Evolutionary conservation across 92 coral and sea anemone species (phyloP), one percentile per base, ranked within the genome.

Genomic region (Phenganax subtilis): DNA sequence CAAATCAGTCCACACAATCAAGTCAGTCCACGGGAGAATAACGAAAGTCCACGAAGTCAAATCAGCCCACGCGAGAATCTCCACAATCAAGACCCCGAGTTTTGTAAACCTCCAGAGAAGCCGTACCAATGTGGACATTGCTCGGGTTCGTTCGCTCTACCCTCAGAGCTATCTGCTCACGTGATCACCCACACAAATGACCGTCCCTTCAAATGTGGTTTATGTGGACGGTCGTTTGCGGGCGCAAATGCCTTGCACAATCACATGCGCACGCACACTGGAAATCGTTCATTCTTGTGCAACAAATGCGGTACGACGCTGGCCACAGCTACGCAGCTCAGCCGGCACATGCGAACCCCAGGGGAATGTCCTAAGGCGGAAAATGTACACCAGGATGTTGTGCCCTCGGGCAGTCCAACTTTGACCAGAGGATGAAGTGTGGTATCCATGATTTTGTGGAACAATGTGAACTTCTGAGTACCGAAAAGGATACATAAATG

Each of bases 201-300:
- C 72, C 86, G 90, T 58, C 96, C 92, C 64, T 89, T 89, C 85
- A 86, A 86, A 82, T 81, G 97, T 85, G 91, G 90, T 20, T 87
- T 74, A 56, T 91, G 92, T 57, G 88, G 90, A 20, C 89, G 91
- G 10, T 76, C 89, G 62, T 88, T 89, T 72, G 81, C 84, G 59
- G 90, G 90, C 47, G 87, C 93, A 51, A 79, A 88, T 16, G 88
- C 93, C 20, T 51, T 87, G 31, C 84, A 90, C 83, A 91, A 86
- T 67, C 92, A 91, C 75, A 89, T 89, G 71, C 87, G 88, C 44
- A 85, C 88, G 60, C 92, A 89, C 54, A 84, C 84, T 37, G 89
- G 89, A 37, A 87, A 85, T 28, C 68, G 83, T 11, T 30, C 83
- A 14, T 79, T 79, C 57, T 62, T 63, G 57, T 79, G 83, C 63